These are phyloP conservation scores for Tetragonula carbonaria DNA, from an alignment of 2,888 invertebrate species.

Conservation along the genomic window DNA sequence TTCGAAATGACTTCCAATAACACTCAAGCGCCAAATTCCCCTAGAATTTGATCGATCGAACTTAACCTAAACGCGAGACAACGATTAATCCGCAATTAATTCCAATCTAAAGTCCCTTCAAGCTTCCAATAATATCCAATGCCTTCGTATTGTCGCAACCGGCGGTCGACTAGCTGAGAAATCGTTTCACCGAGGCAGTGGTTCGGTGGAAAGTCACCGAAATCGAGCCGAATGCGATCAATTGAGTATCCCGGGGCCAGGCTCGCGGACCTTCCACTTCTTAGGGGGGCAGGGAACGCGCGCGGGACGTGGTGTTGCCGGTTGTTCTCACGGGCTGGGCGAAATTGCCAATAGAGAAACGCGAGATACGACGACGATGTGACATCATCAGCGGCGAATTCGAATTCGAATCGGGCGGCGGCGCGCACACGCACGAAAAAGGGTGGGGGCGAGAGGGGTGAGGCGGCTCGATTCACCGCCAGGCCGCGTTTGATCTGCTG, in stretches of 20 bases:
- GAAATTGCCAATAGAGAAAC: constrained; percentile 63
- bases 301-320: background rate
- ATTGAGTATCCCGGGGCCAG: background rate
- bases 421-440: constrained; percentile 25
- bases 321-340: constrained; percentile 63
- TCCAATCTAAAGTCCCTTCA: too few species aligned
- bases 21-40: too few species aligned
- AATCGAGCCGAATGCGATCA: background rate
- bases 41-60: too few species aligned
- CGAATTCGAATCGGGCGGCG: constrained; percentile 56
- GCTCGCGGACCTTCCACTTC: background rate
- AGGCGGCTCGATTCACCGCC: constrained; percentile 59
- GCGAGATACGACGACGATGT: constrained; percentile 37
- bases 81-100: too few species aligned
- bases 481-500: constrained; percentile 64
- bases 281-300: background rate
- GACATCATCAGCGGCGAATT: constrained; percentile 70
- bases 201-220: background rate
- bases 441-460: background rate
- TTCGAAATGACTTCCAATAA: too few species aligned
- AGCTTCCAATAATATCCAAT: too few species aligned
- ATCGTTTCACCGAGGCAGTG: background rate
- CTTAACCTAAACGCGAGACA: too few species aligned
- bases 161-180: too few species aligned
- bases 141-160: too few species aligned